These are phyloP conservation scores for Sebastes aleutianus DNA, from an alignment of 2,797 vertebrate genomes.

Conservation along the genomic window DNA sequence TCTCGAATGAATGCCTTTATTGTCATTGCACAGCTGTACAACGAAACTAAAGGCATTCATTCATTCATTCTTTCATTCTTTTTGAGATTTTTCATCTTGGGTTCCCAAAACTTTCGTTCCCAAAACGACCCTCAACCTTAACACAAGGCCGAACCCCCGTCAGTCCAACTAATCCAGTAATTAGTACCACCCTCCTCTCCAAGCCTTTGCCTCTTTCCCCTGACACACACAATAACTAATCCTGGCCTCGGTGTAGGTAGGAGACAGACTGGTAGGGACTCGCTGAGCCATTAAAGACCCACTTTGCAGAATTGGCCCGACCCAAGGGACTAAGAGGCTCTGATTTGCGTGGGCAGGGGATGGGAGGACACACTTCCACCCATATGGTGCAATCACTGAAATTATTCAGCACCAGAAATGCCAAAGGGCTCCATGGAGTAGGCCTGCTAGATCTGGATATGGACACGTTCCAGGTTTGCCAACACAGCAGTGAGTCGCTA, in stretches of 20 bases:
- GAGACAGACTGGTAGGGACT: conserved; percentile 66
- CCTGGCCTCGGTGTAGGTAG: conserved; percentile 47
- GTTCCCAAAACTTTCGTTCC: neutral
- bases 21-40: too few species aligned
- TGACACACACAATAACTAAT: conserved; percentile 61
- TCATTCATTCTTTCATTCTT: too few species aligned
- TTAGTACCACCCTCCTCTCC: neutral
- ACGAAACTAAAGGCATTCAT: too few species aligned
- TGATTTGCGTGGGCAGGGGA: conserved; percentile 44
- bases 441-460: conserved; percentile 23
- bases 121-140: neutral
- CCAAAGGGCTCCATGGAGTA: conserved; percentile 25
- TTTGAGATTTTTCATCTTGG: too few species aligned
- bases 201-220: conserved; percentile 5
- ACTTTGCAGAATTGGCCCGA: conserved; percentile 70
- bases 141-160: neutral
- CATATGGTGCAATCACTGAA: conserved; percentile 68
- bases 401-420: conserved; percentile 47
- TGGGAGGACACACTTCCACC: conserved; percentile 33
- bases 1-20: too few species aligned
- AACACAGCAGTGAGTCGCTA: conserved; percentile 6
- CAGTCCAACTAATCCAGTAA: conserved; percentile 27
- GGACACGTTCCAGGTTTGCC: conserved; percentile 18
- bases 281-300: conserved; percentile 68
- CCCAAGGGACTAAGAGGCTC: conserved; percentile 62